A percentile compares a stretch with the other conserved stretches of the same genome.
Evolutionary conservation across 2,888 invertebrate species (phyloP).

Genomic region (Catocala fraxini): DNA sequence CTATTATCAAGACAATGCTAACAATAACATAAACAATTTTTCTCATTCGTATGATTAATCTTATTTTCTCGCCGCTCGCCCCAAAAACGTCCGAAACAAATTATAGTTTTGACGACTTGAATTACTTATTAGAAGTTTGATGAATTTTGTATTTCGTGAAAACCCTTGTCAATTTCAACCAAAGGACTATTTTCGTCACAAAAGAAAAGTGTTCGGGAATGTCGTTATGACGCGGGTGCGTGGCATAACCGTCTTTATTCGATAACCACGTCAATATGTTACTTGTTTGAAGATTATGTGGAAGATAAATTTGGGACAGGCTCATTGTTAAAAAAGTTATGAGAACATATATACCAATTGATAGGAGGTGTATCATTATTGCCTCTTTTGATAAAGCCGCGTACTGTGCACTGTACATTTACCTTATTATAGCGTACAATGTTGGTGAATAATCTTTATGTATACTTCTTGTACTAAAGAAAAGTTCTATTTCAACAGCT

Average conservation of each 20-base stretch:
- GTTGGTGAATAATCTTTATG: too few species aligned
- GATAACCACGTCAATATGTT: slow-evolving; percentile 2
- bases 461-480: too few species aligned
- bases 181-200: slow-evolving; percentile 19
- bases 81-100: slow-evolving; percentile 4
- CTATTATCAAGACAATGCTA: neutral
- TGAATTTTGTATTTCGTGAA: slow-evolving; percentile 15
- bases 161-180: slow-evolving; percentile 50
- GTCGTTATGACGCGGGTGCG: slow-evolving; percentile 30
- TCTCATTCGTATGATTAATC: slow-evolving; percentile 1
- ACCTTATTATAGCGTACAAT: too few species aligned
- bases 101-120: slow-evolving; percentile 11
- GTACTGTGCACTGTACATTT: too few species aligned
- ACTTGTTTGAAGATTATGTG: neutral
- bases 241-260: slow-evolving; percentile 6
- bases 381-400: too few species aligned
- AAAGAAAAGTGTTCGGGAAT: slow-evolving; percentile 27
- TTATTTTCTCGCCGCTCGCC: neutral
- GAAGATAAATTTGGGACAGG: neutral
- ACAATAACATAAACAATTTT: neutral
- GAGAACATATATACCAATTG: too few species aligned
- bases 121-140: slow-evolving; percentile 14
- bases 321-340: neutral
- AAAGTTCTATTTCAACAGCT: too few species aligned
- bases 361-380: too few species aligned